Conservation (phyloP, 2,797 vertebrate genomes). For the Manis javanica region DNA sequence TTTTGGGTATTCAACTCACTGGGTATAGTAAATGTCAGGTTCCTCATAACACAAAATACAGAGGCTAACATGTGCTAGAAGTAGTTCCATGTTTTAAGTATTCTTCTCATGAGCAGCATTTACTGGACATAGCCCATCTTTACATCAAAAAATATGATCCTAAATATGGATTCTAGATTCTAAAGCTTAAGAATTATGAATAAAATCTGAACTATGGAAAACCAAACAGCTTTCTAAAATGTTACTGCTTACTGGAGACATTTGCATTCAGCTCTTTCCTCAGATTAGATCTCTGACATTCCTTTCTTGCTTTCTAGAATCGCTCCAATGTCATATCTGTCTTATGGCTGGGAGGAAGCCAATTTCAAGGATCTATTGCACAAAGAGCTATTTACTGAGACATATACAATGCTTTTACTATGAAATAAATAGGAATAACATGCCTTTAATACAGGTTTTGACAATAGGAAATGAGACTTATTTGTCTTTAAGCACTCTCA, state of each 20-base stretch:
- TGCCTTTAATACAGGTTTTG: constrained; percentile 73
- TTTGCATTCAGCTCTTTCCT: constrained; percentile 50
- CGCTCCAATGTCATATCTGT: constrained; percentile 31
- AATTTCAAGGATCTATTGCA: constrained; percentile 42
- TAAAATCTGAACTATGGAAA: constrained; percentile 35
- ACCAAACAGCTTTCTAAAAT: constrained; percentile 63
- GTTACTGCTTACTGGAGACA: constrained; percentile 65
- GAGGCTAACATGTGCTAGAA: neutral
- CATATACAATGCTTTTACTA: neutral
- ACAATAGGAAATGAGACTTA: constrained; percentile 72
- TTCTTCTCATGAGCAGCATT: constrained; percentile 18
- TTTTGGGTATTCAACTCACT: neutral
- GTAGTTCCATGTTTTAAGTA: constrained; percentile 43
- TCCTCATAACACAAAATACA: constrained; percentile 23
- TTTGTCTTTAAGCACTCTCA: constrained; percentile 27
- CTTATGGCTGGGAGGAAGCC: constrained; percentile 50
- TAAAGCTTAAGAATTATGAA: constrained; percentile 43
- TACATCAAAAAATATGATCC: neutral
- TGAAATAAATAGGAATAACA: constrained; percentile 70
- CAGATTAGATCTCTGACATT: constrained; percentile 49
- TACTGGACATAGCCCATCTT: constrained; percentile 32
- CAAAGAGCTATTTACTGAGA: constrained; percentile 58
- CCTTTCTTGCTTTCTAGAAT: constrained; percentile 57
- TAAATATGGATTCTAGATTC: constrained; percentile 55
- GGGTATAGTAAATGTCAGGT: constrained; percentile 30